Evolutionary conservation across 1,140 invertebrate genomes (phyloP).

Genomic region (Apocrypta bakeri): DNA sequence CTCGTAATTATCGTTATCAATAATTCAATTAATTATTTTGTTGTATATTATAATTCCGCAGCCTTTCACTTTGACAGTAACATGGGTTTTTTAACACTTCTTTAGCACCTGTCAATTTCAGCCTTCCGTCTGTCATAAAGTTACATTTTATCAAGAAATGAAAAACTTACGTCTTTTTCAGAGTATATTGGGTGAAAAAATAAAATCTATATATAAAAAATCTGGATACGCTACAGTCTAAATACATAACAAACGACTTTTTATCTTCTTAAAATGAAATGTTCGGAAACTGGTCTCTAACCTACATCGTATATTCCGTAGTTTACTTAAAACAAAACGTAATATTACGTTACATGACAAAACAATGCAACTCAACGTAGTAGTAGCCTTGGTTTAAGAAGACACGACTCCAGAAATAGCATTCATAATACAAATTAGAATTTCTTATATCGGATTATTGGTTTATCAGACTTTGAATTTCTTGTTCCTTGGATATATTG

Average conservation of each 20-base stretch:
- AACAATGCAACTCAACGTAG: slow-evolving; percentile 13
- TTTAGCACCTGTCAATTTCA: slow-evolving; percentile 70
- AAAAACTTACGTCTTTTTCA: slow-evolving; percentile 1
- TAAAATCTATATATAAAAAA: slow-evolving; percentile 57
- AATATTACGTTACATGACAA: background rate
- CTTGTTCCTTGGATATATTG: slow-evolving; percentile 25
- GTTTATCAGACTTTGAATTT: slow-evolving; percentile 43
- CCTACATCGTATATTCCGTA: slow-evolving; percentile 45
- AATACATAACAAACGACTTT: slow-evolving; percentile 39
- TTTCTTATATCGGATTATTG: slow-evolving; percentile 7
- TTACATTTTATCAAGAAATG: background rate
- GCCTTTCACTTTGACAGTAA: slow-evolving; percentile 43
- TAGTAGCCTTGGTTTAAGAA: slow-evolving; percentile 26
- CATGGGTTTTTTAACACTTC: slow-evolving; percentile 57
- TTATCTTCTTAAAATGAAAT: background rate
- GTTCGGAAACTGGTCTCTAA: slow-evolving; percentile 30
- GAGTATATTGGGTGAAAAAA: slow-evolving; percentile 13
- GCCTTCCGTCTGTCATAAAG: slow-evolving; percentile 61
- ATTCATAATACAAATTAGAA: slow-evolving; percentile 19
- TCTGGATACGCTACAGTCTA: slow-evolving; percentile 59
- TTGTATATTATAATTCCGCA: slow-evolving; percentile 17
- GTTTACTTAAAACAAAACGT: slow-evolving; percentile 32
- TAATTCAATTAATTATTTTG: slow-evolving; percentile 33
- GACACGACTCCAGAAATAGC: background rate
- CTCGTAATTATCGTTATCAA: slow-evolving; percentile 42